Base-by-base conservation (phyloP, 37 sponge, comb jelly and placozoan species). In the Hexactinellida sp. region DNA sequence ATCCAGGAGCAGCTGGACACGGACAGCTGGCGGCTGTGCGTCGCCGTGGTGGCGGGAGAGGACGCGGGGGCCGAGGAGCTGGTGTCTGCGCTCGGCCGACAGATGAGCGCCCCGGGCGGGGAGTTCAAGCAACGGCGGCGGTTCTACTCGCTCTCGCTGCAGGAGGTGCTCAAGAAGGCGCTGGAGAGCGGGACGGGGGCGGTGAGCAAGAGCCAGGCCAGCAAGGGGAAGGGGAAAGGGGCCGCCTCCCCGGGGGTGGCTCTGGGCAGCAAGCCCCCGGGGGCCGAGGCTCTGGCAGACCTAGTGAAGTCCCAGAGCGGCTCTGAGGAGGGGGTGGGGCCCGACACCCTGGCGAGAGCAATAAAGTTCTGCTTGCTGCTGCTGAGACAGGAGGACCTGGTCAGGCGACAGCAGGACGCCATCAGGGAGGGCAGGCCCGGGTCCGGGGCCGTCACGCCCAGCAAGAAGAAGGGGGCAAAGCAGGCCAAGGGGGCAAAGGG, bases 401-500 rank as follows among this genome's bases (percentile, higher is more conserved):
- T n/a, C 13, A 10, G 76, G 76, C 3, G 76, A n/a, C 76, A 63
- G 76, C 76, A 63, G 76, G 76, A 63, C 21, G 76, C 28, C 13
- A n/a, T n/a, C 3, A 23, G 30, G 13, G 76, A 63, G 28, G 76
- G 76, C 3, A 63, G 76, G 13, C 76, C 76, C 34, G 30, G 76
- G 34, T 63, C 76, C 25, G 76, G 76, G 30, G 90, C 55, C 47
- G 89, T 51, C n/a, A 85, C 37, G 37, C 82, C 16, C 36, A 88
- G 88, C 37, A 88, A 86, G 83, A 88, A 89, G 0, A 91, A 90
- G 82, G 92, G 88, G 39, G 95, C 90, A 0, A 92, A 92, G 55
- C 88, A 87, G 25, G 88, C 90, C 0, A 88, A 88, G 0, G 76
- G 88, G 0, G 76, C 55, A 1, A 54, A 84, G 54, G 86, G 47